Conservation (phyloP, 1,140 invertebrate species). For the Lepidurus couesii region DNA sequence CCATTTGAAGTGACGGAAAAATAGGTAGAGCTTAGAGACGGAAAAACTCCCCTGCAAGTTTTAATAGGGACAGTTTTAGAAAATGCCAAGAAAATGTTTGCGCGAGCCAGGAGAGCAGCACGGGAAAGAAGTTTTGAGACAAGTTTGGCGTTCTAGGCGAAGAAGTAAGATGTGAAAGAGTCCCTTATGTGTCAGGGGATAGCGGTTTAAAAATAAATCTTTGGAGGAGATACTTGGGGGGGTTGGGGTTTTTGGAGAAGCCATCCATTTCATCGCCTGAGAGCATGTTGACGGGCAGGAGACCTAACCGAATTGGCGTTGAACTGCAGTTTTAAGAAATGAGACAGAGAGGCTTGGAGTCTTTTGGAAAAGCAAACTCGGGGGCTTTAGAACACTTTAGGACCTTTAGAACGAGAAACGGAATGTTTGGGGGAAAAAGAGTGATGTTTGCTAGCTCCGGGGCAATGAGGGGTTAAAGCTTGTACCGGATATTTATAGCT, state of each 20-base stretch:
- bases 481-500: not conserved
- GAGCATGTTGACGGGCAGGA: slow-evolving; percentile 13
- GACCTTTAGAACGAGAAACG: not conserved
- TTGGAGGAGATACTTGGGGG: not conserved
- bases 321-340: not conserved
- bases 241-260: not conserved
- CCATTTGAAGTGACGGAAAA: not conserved
- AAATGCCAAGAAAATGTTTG: not conserved
- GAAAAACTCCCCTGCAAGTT: too few species aligned
- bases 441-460: not conserved
- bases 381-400: not conserved
- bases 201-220: slow-evolving; percentile 20
- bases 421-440: not conserved
- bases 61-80: too few species aligned
- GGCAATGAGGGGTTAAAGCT: not conserved
- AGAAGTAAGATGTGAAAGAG: slow-evolving; percentile 13
- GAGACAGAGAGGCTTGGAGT: not conserved
- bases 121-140: not conserved
- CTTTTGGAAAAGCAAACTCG: too few species aligned
- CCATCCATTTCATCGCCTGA: not conserved
- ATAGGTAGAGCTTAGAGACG: not conserved
- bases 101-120: not conserved
- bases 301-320: slow-evolving; percentile 8
- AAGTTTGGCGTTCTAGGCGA: not conserved
- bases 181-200: not conserved